Percentiles rank a stretch among this genome's conserved stretches.
phyloP scores from a whole-genome alignment of 53 echinoderm and acorn worm species.

The Astropecten irregularis region DNA sequence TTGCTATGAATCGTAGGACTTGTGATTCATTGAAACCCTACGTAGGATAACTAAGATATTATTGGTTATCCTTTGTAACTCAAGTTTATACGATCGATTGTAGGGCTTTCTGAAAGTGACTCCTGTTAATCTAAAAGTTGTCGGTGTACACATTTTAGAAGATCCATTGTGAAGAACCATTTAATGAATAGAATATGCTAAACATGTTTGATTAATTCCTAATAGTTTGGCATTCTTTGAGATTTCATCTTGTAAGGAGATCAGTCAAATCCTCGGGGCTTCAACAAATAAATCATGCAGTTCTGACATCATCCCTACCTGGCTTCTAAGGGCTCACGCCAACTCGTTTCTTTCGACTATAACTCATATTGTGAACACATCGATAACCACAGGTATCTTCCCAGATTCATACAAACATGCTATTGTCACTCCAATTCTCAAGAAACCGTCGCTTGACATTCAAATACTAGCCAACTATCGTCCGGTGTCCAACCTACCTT shows the following conservation, averaged over 20 bases:
- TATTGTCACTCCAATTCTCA: constrained; percentile 47
- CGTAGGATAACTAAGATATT: no score
- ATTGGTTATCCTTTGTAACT: no score
- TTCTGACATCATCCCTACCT: constrained; percentile 46
- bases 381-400: constrained; percentile 24
- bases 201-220: no score
- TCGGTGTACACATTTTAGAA: no score
- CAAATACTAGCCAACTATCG: constrained; percentile 44
- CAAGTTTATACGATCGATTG: no score
- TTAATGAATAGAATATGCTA: no score
- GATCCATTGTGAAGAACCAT: no score
- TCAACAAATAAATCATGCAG: constrained; percentile 30
- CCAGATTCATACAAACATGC: constrained; percentile 51
- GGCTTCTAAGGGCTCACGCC: constrained; percentile 39
- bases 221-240: no score
- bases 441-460: constrained; percentile 50
- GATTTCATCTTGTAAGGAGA: neutral
- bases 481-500: constrained; percentile 40
- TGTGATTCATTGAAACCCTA: no score
- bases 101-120: no score
- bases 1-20: no score
- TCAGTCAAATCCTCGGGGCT: constrained; percentile 9
- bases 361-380: constrained; percentile 45
- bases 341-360: constrained; percentile 39
- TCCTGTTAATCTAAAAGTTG: no score